Base-by-base conservation (phyloP, 2,888 invertebrate species). In the Carterocephalus palaemon region DNA sequence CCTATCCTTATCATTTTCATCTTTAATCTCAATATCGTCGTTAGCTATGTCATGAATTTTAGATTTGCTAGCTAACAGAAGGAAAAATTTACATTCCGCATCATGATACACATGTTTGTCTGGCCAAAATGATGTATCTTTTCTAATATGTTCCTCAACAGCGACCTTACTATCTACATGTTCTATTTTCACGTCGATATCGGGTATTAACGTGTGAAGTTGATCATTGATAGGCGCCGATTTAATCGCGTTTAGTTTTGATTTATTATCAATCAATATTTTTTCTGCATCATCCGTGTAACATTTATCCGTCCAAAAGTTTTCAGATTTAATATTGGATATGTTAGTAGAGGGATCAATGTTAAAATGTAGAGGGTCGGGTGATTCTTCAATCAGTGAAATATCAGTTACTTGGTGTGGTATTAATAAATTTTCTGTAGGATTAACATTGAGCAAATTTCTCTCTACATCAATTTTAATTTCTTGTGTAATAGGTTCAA, bases 21-120 rank as follows among this genome's bases (percentile, higher is more conserved):
- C 88, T 46, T 67, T 65, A 20, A 63, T 52, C 47, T 74, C 63
- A 33, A 70, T 54, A 47, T 64, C 64, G 19, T 60, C 48, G 41
- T 59, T 60, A 45, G 60, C 48, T 22, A 53, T 64, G 53, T 66
- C 70, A 57, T 55, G 60, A 51, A 54, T 54, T 75, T 74, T 87
- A 20, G 67, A 57, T 63, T 80, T 75, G 48, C 74, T 78, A 46
- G 90, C 90, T 57, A 91, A 65, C 46, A 65, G 68, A 26, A 89
- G 75, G 62, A 90, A 90, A 67, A 89, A 89, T 53, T 86, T 77
- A 56, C 89, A 88, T 79, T 93, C 93, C 22, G 91, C 92, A 57
- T 92, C 90, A 57, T 91, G 89, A 61, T 92, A 92, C 10, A 87
- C 55, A 57, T 84, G 76, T 69, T 90, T 91, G 39, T 89, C 86